Evolutionary conservation across 2,113 vertebrate genomes (phyloP).

Genomic region (Balaeniceps rex): DNA sequence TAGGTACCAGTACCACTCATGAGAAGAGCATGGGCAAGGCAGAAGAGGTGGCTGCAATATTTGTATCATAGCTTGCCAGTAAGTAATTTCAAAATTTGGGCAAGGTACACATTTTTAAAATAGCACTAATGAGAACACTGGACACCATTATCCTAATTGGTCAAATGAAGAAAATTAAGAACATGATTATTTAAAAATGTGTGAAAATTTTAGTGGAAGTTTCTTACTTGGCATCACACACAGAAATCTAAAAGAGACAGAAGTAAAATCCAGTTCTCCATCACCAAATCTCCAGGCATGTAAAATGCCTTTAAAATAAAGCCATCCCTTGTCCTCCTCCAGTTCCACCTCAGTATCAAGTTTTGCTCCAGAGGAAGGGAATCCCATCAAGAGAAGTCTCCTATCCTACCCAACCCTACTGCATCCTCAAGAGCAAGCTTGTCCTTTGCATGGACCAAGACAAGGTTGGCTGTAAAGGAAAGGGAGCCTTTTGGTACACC

Average conservation of each 20-base stretch:
- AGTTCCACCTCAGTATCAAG: rapidly evolving
- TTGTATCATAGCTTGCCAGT: not conserved
- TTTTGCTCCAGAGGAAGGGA: not conserved
- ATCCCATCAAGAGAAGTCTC: not conserved
- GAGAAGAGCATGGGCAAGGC: not conserved
- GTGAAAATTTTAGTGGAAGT: not conserved
- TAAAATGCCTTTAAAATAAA: not conserved
- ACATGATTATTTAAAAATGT: not conserved
- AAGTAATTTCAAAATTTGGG: not conserved
- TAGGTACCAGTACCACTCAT: not conserved
- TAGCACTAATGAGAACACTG: not conserved
- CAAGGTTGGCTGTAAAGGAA: not conserved
- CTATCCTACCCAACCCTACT: not conserved
- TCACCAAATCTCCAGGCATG: not conserved
- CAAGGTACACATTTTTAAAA: not conserved
- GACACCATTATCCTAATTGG: not conserved
- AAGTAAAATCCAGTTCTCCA: not conserved
- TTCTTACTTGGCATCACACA: not conserved
- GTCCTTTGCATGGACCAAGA: not conserved
- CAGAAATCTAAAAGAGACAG: not conserved
- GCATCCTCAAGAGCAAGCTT: not conserved
- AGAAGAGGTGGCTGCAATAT: not conserved
- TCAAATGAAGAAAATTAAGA: not conserved
- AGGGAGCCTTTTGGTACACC: rapidly evolving
- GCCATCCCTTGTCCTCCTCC: not conserved